Percentiles rank a stretch among this genome's conserved stretches.
Conservation (phyloP, 2,113 vertebrate species). For the Danionella cerebrum region DNA sequence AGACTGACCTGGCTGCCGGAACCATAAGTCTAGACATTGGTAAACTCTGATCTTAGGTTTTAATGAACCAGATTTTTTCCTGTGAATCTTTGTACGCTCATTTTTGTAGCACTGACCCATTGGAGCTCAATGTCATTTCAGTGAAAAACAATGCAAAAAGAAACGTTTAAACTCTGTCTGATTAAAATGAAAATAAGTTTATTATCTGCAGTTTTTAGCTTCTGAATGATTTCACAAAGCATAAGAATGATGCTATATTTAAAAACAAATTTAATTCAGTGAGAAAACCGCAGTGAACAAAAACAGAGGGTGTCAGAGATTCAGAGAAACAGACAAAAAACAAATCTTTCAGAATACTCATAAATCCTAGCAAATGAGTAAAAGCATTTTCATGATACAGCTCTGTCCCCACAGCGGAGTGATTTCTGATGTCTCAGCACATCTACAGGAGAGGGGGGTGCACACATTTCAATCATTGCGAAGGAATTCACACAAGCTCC, state of each 20-base stretch:
- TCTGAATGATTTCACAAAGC: not conserved
- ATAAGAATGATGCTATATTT: not conserved
- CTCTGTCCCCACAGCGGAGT: slow-evolving; percentile 36
- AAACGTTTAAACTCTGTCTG: no score
- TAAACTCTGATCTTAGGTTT: no score
- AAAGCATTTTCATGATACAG: slow-evolving; percentile 31
- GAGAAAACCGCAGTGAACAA: not conserved
- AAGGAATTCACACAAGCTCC: not conserved
- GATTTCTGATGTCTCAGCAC: slow-evolving; percentile 61
- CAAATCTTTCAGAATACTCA: not conserved
- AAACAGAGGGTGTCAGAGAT: not conserved
- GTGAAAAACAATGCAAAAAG: no score
- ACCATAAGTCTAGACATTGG: no score
- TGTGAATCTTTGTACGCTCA: no score
- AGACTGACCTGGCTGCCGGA: no score
- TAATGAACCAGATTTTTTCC: no score
- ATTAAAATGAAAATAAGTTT: not conserved
- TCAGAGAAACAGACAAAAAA: not conserved
- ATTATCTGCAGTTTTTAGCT: not conserved
- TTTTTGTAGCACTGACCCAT: no score
- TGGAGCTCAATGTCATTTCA: no score
- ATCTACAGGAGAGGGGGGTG: not conserved
- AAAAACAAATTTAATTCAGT: not conserved
- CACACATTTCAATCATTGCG: slow-evolving; percentile 1
- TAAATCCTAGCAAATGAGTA: slow-evolving; percentile 26